phyloP scores from a whole-genome alignment of 2,797 vertebrate species.

The Pipistrellus nathusii region DNA sequence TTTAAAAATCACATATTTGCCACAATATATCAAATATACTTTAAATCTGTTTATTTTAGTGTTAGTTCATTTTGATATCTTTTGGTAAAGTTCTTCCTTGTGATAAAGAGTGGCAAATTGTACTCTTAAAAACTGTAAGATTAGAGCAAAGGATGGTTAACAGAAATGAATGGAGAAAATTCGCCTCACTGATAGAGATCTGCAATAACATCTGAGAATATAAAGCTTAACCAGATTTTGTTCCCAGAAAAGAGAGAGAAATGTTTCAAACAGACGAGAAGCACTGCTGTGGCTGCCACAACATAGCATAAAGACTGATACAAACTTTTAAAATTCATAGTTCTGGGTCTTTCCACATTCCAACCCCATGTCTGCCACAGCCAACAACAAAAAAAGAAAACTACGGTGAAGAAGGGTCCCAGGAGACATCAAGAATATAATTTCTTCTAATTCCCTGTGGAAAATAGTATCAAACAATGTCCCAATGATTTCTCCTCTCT shows the following conservation, averaged over 20 bases:
- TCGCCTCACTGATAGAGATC: conserved; percentile 4
- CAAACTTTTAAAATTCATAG: neutral
- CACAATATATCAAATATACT: neutral
- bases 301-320: neutral
- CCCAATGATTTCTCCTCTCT: neutral
- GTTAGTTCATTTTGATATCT: neutral
- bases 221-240: conserved; percentile 31
- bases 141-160: neutral
- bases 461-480: neutral
- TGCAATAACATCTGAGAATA: neutral
- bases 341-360: neutral
- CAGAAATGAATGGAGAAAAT: neutral
- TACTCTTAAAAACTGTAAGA: neutral
- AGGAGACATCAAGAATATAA: neutral
- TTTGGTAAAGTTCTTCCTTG: conserved; percentile 4
- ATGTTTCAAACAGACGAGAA: conserved; percentile 1
- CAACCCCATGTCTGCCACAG: neutral
- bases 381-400: neutral
- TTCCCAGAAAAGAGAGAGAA: neutral
- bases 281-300: neutral
- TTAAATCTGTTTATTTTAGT: conserved; percentile 19
- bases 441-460: neutral
- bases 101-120: neutral
- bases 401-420: neutral
- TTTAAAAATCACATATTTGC: neutral